Percentiles rank a stretch among this genome's conserved stretches.
Conservation (phyloP, 2,113 vertebrate genomes). For the Guaruba guarouba region DNA sequence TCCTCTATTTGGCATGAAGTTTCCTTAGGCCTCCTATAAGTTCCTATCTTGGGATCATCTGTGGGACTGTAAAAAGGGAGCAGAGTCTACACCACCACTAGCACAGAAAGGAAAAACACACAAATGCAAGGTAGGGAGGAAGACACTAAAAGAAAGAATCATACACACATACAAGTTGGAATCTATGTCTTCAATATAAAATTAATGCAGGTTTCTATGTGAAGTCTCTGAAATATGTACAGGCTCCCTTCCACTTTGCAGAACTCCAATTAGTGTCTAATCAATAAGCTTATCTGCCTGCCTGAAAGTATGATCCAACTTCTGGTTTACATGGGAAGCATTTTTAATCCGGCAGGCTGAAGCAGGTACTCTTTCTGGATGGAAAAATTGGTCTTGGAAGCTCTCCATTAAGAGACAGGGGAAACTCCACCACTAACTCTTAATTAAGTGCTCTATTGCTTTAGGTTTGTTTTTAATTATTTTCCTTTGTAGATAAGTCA, state of each 20-base stretch:
- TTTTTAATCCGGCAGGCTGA: slow-evolving; percentile 32
- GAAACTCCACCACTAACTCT: slow-evolving; percentile 54
- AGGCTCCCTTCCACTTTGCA: background rate
- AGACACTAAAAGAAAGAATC: background rate
- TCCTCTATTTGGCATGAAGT: background rate
- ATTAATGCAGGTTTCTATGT: background rate
- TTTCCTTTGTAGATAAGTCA: slow-evolving; percentile 66
- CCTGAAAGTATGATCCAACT: slow-evolving; percentile 38
- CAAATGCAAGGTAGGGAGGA: background rate
- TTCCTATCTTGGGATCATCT: background rate
- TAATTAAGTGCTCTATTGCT: slow-evolving; percentile 69
- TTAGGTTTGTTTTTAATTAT: slow-evolving; percentile 64
- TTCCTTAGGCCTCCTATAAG: background rate
- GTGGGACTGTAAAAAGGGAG: background rate
- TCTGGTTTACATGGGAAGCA: background rate
- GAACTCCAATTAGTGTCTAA: slow-evolving; percentile 43
- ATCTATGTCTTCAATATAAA: background rate
- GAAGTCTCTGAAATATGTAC: background rate
- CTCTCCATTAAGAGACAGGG: slow-evolving; percentile 47
- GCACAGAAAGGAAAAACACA: background rate
- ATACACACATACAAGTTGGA: background rate
- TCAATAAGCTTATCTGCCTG: slow-evolving; percentile 56
- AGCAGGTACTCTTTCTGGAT: slow-evolving; percentile 44
- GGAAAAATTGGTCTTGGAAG: slow-evolving; percentile 59
- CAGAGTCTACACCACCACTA: background rate